These are phyloP conservation scores for Dasypus novemcinctus DNA, from an alignment of 2,113 vertebrate genomes.

Conservation along the genomic window DNA sequence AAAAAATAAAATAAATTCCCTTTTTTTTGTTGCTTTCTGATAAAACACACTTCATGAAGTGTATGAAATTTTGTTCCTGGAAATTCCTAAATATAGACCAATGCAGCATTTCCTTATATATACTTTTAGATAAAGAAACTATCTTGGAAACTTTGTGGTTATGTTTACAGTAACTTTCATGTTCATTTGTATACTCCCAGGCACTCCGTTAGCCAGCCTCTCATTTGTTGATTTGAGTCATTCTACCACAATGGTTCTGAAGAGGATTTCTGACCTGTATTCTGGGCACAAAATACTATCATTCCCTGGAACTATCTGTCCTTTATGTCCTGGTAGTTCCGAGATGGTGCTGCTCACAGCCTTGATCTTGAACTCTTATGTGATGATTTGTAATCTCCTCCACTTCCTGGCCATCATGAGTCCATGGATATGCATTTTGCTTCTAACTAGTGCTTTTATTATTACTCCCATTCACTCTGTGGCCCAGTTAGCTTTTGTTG, in stretches of 20 bases:
- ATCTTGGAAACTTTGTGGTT: too few relatives aligned
- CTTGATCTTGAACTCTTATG: constrained; percentile 70
- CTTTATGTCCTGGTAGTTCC: constrained; percentile 49
- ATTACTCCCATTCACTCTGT: constrained; percentile 30
- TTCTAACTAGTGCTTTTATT: neutral
- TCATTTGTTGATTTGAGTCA: constrained; percentile 49
- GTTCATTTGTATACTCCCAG: too few relatives aligned
- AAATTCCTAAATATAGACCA: too few relatives aligned
- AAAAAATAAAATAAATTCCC: too few relatives aligned
- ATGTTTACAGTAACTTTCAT: too few relatives aligned
- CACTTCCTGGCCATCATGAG: constrained; percentile 51
- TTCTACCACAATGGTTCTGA: constrained; percentile 5
- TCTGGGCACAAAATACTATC: constrained; percentile 42
- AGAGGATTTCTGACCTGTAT: constrained; percentile 51
- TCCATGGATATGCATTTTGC: neutral
- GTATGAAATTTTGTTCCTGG: too few relatives aligned
- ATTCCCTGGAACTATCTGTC: constrained; percentile 68
- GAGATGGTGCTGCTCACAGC: constrained; percentile 65
- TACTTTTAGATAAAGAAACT: too few relatives aligned
- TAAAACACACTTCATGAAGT: neutral
- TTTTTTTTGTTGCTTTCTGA: neutral
- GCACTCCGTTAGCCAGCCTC: too few relatives aligned
- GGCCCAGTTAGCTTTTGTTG: constrained; percentile 4
- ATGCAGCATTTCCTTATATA: too few relatives aligned
- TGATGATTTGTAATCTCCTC: constrained; percentile 65